Conservation (phyloP, 2,797 vertebrate species). For the Acanthiza pusilla region DNA sequence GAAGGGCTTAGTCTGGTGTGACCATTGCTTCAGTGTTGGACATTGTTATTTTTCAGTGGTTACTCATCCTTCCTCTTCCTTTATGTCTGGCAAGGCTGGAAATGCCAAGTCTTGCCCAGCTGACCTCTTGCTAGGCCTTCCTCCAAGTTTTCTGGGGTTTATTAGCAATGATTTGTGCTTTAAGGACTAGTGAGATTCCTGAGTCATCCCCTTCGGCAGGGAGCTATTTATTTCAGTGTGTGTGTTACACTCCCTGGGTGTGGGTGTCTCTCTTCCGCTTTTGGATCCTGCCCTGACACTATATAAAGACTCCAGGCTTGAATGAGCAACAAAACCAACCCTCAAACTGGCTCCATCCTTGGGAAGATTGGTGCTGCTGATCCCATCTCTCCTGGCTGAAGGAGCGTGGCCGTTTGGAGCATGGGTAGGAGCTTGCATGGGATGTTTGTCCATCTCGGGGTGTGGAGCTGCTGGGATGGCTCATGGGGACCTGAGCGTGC, state of each 20-base stretch:
- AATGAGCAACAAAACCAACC: slow-evolving; percentile 46
- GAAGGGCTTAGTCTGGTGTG: not conserved
- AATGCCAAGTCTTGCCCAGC: not conserved
- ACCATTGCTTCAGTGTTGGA: not conserved
- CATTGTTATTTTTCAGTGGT: not conserved
- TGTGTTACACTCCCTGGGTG: slow-evolving; percentile 47
- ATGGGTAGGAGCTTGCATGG: not conserved
- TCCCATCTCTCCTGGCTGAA: not conserved
- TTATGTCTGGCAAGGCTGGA: not conserved
- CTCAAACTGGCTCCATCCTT: not conserved
- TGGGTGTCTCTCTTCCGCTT: slow-evolving; percentile 63
- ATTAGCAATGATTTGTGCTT: slow-evolving; percentile 33
- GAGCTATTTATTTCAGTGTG: slow-evolving; percentile 58
- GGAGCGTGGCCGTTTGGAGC: not conserved
- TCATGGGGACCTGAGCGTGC: accelerated
- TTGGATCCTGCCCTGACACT: slow-evolving; percentile 59
- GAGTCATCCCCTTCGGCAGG: slow-evolving; percentile 56
- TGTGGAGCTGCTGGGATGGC: not conserved
- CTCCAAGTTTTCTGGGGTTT: not conserved
- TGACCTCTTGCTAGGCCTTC: not conserved
- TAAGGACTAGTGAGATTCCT: slow-evolving; percentile 41
- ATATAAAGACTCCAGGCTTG: slow-evolving; percentile 51
- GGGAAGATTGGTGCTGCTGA: not conserved
- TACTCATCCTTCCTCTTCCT: not conserved
- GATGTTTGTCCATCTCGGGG: not conserved